Evolutionary conservation across 2,888 invertebrate species (phyloP).

Genomic region (Icerya purchasi): DNA sequence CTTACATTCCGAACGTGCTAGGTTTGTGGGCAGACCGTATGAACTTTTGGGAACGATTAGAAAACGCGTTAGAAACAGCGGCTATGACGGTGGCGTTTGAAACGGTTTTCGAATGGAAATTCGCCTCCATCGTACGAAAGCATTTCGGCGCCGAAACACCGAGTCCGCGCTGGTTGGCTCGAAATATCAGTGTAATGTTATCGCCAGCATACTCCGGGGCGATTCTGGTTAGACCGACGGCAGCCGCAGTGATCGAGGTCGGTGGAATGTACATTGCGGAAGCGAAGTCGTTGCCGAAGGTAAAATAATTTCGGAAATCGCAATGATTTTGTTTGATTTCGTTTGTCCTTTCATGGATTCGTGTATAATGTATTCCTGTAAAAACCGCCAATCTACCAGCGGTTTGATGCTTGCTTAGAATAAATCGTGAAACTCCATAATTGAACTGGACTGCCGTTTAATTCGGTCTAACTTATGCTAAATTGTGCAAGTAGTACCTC

Average conservation of each 20-base stretch:
- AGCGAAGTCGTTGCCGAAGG: conserved; percentile 6
- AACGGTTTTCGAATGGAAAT: conserved; percentile 1
- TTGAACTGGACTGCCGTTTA: no score
- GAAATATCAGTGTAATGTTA: conserved; percentile 11
- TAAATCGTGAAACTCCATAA: no score
- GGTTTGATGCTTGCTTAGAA: no score
- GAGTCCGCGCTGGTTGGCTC: conserved; percentile 2
- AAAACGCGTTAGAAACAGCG: conserved; percentile 1
- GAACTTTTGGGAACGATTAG: conserved; percentile 6
- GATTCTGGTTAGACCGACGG: conserved; percentile 11
- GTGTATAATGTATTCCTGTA: no score
- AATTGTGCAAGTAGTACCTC: no score
- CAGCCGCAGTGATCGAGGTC: conserved; percentile 13
- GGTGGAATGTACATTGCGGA: conserved; percentile 14
- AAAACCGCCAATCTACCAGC: no score
- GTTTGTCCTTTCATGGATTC: no score
- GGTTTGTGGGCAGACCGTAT: conserved; percentile 2
- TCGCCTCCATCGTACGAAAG: conserved; percentile 4
- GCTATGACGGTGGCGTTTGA: not conserved
- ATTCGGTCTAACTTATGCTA: no score
- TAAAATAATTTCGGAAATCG: no score
- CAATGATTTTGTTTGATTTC: no score
- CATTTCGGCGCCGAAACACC: conserved; percentile 9
- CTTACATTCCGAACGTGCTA: conserved; percentile 5
- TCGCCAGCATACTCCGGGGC: conserved; percentile 10